Base-by-base conservation (phyloP, 2,113 vertebrate genomes). In the Melanocharis versteri region DNA sequence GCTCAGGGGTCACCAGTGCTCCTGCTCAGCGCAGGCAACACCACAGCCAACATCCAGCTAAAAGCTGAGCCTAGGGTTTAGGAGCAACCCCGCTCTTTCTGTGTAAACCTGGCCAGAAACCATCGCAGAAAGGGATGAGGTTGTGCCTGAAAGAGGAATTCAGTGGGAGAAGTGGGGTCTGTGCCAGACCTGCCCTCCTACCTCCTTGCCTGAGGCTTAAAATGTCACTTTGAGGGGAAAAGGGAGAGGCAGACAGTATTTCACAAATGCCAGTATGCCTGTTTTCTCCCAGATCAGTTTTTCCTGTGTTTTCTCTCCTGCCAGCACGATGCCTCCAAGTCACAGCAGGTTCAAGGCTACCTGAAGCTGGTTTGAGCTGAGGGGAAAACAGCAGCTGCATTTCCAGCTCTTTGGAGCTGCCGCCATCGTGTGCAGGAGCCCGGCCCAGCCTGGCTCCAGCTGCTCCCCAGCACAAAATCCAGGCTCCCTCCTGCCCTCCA, bases 21-120 rank as follows among this genome's bases (percentile, higher is more conserved):
- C 78, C 69, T 45, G 71, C 65, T 66, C 65, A 44, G 69, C 1
- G 0, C 54, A 65, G 30, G 28, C 11, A 30, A 14, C 40, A 3
- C 0, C 0, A 19, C 10, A 35, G 39, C 5, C 40, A 70, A 9
- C 35, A 11, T 10, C 68, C 30, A 51, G 0, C 33, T 35, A 9
- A 69, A 50, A 72, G 45, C 68, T 22, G 40, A 60, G 37, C 40
- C 24, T 15, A 1, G 15, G 7, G 48, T 39, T 69, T 8, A 53
- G 50, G 28, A 69, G 26, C 18, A 76, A 16, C 23, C 0, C 9
- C 7, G 6, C 40, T 69, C 21, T 40, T 51, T 16, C 58, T 40
- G 19, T 30, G 30, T 20, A 42, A 76, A 68, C 11, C 31, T 4
- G 0, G 22, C 22, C 53, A 83, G 51, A 91, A 95, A 33, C 19